Base-by-base conservation (phyloP, 2,888 invertebrate species). In the Germaria angustata region DNA sequence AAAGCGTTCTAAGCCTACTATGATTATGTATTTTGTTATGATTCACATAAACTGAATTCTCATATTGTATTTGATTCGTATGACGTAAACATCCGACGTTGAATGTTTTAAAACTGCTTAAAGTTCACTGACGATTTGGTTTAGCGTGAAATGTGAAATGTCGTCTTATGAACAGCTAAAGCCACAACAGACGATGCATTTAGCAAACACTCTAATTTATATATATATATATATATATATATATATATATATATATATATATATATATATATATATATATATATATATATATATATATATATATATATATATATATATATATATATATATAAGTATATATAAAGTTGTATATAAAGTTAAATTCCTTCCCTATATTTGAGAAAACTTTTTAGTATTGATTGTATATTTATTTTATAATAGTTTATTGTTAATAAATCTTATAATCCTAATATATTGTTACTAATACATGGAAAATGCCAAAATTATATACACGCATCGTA, bases 381-480 rank as follows among this genome's bases (percentile, higher is more conserved):
- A 44, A 61, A 28, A 44, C 24, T 22, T 11, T 46, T 13, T 5
- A 9, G 49, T 46, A 46, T 49, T 49, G 46, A 66, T 53, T 53
- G n/a, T n/a, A n/a, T n/a, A n/a, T n/a, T 53, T 66, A 39, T 53
- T 68, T 65, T 20, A 22, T 20, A 2, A 41, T 15, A 61, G 41
- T 49, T 66, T 39, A n/a, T 24, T 68, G 32, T 44, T 41, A 55
- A 69, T 69, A 69, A 69, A 69, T 55, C 68, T 69, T 20, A 13
- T 2, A 69, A 44, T 34, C 34, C 15, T 57, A 34, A 69, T 34
- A 71, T 22, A 46, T 55, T 44, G 68, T 51, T 55, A 28, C 28
- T 28, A 55, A 32, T 32, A 28, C 41, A 55, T 28, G 11, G 20
- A 55, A 69, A 55, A 55, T 39, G 24, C 20, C 15, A 13, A 41